Base-by-base conservation (phyloP, 2,888 invertebrate genomes). In the Hypsopygia costalis region DNA sequence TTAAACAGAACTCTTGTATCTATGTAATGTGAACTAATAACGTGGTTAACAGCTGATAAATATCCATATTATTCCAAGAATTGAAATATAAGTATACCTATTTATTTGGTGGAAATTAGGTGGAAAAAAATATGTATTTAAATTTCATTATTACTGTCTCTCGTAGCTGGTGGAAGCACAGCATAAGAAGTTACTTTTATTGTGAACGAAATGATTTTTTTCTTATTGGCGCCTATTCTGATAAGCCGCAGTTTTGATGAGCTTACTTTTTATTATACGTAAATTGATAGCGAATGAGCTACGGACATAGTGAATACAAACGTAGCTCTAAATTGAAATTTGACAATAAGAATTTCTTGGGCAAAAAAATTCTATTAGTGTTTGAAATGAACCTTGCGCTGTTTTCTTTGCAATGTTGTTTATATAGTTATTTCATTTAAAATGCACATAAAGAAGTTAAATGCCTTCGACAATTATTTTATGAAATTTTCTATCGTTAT, bases 301-400 rank as follows among this genome's bases (percentile, higher is more conserved):
- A 58, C 52, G 55, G 25, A 6, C 25, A 25, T n/a, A 25, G 44
- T 51, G 62, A 69, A 61, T 61, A 57, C 62, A 68, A 74, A 71
- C 44, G 68, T 63, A 58, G 62, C 67, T 66, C 50, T 63, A 70
- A 74, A 72, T 73, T 75, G 74, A 75, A 72, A 70, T 65, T 55
- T 63, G 50, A 57, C 47, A 54, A 55, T 51, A 51, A 56, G 53
- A 67, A 35, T 67, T 65, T 40, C 62, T 52, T 47, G 58, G 55
- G 60, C 60, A 56, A 58, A 55, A 63, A 67, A 10, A 21, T 36
- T 58, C 55, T 58, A 65, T 65, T 62, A 11, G 25, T 25, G 25
- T 25, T 25, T 25, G 25, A 7, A 25, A 22, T 11, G 25, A 7
- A n/a, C n/a, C 20, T 9, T 34, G 11, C 8, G 21, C 7, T 11